Conservation (phyloP, 2,113 vertebrate genomes). For the Zosterops hypoxanthus region DNA sequence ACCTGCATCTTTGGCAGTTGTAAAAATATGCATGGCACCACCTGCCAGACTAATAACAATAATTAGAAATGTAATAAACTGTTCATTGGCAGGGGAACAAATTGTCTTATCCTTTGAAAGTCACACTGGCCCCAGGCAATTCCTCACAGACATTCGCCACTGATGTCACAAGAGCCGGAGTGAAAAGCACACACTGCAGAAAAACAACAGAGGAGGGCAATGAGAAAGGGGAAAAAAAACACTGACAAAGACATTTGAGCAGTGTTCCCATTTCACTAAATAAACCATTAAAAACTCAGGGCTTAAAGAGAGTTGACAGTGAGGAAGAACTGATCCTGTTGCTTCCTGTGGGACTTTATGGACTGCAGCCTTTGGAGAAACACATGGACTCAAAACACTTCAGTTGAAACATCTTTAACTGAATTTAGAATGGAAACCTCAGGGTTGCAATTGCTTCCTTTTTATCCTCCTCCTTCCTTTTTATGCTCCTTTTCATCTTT, state of each 20-base stretch:
- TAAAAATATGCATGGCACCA: conserved; percentile 54
- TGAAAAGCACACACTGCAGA: background rate
- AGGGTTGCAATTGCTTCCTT: background rate
- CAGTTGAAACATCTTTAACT: background rate
- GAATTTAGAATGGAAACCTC: background rate
- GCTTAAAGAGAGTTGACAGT: fast-evolving
- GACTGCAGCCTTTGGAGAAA: background rate
- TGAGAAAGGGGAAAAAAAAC: background rate
- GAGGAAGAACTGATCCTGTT: background rate
- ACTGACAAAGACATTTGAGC: background rate
- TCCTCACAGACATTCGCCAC: conserved; percentile 39
- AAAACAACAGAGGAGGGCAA: background rate
- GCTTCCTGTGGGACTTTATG: background rate
- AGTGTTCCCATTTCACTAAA: background rate
- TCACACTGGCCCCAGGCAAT: conserved; percentile 54
- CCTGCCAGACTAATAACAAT: conserved; percentile 73
- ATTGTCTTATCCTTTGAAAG: conserved; percentile 72
- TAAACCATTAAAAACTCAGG: background rate
- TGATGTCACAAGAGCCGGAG: conserved; percentile 44
- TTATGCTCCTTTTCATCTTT: background rate
- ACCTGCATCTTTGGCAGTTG: conserved; percentile 35
- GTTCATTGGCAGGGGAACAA: conserved; percentile 65
- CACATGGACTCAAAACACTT: background rate
- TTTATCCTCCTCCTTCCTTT: background rate
- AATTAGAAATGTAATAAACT: conserved; percentile 77